phyloP scores from a whole-genome alignment of 2,888 invertebrate genomes.

The Amaurobius ferox region DNA sequence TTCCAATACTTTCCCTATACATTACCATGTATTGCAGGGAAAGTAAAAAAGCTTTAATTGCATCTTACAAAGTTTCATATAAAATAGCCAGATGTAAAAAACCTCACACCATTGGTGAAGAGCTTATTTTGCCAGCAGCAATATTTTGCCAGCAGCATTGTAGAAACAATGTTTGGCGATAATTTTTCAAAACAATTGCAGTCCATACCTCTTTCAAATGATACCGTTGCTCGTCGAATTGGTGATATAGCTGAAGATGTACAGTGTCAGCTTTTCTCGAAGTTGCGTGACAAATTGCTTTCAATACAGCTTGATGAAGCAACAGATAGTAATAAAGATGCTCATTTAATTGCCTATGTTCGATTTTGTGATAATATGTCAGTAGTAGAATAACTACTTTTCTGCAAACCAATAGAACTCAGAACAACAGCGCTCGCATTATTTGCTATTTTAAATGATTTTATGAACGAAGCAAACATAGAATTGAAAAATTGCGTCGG shows the following conservation, averaged over 20 bases:
- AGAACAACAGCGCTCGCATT: too few relatives aligned
- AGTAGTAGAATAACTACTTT: conserved; percentile 18
- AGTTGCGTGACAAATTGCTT: conserved; percentile 49
- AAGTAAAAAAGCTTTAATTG: conserved; percentile 46
- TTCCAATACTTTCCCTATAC: too few relatives aligned
- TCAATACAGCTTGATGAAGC: conserved; percentile 36
- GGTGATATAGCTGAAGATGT: conserved; percentile 55
- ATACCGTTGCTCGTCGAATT: conserved; percentile 33
- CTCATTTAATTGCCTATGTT: conserved; percentile 26
- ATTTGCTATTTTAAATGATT: too few relatives aligned
- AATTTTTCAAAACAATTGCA: conserved; percentile 19
- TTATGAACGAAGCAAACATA: conserved; percentile 28
- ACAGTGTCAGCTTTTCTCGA: conserved; percentile 49
- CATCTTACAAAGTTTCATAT: conserved; percentile 50
- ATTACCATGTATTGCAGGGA: too few relatives aligned
- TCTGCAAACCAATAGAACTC: too few relatives aligned
- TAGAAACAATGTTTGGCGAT: too few relatives aligned
- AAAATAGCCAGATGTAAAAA: conserved; percentile 58
- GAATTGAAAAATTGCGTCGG: too few relatives aligned
- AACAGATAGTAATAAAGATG: conserved; percentile 38
- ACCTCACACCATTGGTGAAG: conserved; percentile 36
- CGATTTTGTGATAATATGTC: conserved; percentile 33
- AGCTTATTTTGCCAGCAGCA: not conserved
- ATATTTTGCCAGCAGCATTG: not conserved
- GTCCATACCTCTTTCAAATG: conserved; percentile 27